A percentile compares a stretch with the other conserved stretches of the same genome.
phyloP scores from a whole-genome alignment of 2,797 vertebrate species.

The Muscicapa comitata region DNA sequence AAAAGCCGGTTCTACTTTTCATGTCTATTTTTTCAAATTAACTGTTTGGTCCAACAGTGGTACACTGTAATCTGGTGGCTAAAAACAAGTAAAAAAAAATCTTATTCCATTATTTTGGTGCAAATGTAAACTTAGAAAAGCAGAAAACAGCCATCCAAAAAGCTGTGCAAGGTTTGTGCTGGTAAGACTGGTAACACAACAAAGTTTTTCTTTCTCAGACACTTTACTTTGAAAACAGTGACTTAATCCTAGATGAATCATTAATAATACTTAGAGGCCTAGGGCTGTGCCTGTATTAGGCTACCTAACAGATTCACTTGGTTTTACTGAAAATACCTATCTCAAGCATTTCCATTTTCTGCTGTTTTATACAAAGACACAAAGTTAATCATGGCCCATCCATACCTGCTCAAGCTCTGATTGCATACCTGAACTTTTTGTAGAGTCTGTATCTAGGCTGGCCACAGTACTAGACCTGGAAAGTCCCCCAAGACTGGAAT shows the following conservation, averaged over 20 bases:
- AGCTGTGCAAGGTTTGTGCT: background rate
- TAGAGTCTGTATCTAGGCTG: constrained; percentile 96
- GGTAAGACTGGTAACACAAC: background rate
- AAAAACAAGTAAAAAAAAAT: background rate
- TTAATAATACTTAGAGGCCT: background rate
- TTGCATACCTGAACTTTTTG: constrained; percentile 90
- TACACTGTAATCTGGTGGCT: background rate
- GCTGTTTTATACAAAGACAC: background rate
- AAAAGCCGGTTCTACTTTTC: background rate
- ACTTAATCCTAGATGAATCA: background rate
- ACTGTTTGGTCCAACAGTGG: background rate
- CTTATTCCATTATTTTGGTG: background rate
- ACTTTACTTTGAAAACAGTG: background rate
- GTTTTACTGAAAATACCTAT: background rate
- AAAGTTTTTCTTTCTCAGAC: background rate
- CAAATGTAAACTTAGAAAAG: background rate
- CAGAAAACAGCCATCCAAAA: background rate
- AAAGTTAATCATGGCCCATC: background rate
- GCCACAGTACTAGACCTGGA: constrained; percentile 97
- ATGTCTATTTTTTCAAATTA: background rate
- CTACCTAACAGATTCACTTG: background rate
- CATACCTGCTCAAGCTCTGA: background rate
- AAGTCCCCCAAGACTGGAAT: constrained; percentile 95
- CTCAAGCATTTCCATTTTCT: background rate
- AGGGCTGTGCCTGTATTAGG: background rate